Conservation (phyloP, 2,113 vertebrate species). For the Cryptomyrus ogoouensis region DNA sequence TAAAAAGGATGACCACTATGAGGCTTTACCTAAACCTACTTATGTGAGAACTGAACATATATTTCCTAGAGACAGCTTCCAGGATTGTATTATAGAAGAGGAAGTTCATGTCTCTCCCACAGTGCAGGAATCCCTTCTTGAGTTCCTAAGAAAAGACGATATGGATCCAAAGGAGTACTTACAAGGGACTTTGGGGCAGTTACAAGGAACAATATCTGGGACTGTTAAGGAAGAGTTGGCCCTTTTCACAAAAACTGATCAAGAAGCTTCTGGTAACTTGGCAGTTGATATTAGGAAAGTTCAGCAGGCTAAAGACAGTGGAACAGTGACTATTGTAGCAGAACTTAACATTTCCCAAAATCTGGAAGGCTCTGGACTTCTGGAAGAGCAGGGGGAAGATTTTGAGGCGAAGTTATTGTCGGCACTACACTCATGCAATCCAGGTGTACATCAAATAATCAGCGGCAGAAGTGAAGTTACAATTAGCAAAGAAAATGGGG, state of each 20-base stretch:
- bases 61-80: conserved; percentile 48
- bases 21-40: conserved; percentile 37
- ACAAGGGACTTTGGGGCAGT: conserved; percentile 75
- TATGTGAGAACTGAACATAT: conserved; percentile 34
- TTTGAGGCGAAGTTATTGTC: conserved; percentile 54
- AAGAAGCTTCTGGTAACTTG: conserved; percentile 57
- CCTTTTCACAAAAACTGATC: conserved; percentile 61
- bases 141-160: conserved; percentile 62
- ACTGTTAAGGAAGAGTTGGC: conserved; percentile 77
- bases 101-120: conserved; percentile 80
- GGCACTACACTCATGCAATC: conserved; percentile 41
- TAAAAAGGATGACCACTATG: conserved; percentile 46
- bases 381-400: conserved; percentile 36
- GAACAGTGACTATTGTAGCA: conserved; percentile 75
- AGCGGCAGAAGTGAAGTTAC: conserved; percentile 39
- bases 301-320: conserved; percentile 56
- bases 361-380: conserved; percentile 62
- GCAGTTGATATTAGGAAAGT: conserved; percentile 74
- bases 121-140: conserved; percentile 75
- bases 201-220: conserved; percentile 75
- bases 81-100: conserved; percentile 76
- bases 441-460: conserved; percentile 40
- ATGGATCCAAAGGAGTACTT: conserved; percentile 79
- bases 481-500: conserved; percentile 44
- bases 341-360: conserved; percentile 82